Base-by-base conservation (phyloP, 2,888 invertebrate species). In the Pterobdella sp. region DNA sequence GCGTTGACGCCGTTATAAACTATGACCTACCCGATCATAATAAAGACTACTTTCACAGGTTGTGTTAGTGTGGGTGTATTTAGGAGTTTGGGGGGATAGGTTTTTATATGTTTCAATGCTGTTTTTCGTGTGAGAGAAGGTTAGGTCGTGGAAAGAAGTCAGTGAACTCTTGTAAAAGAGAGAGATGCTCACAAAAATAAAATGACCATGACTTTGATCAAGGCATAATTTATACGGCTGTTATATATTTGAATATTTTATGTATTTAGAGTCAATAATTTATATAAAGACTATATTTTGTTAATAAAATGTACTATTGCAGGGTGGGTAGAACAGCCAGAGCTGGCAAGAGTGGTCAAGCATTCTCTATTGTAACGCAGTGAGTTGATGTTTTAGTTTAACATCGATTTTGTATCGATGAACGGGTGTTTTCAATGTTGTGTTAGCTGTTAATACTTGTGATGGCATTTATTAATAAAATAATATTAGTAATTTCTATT, bases 1-100 rank as follows among this genome's bases (percentile, higher is more conserved):
- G 97, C 82, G 97, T 98, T 49, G 98, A 99, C 84, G 90, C 95
- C 76, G 97, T 99, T 0, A 87, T 98, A 32, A 98, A 98, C 86
- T 91, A 93, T 84, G 98, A 98, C 84, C 94, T 98, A 81, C 98
- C 98, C 1, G 92, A 93, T 36, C 94, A 96, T 84, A 94, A 95
- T 80, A 98, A 98, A 84, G 97, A 98, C 85, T 98, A 98, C 84
- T 94, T 98, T 79, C 98, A 98, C 84, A 68, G 52, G 52, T 49
- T 49, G n/a, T 49, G 14, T 18, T 14, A 49, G 52, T 49, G 52
- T 49, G 14, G 52, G n/a, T 18, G 52, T 49, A 14, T 49, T 14
- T 18, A 18, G 14, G 14, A 18, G 52, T 14, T 49, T 49, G 14
- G 14, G 14, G n/a, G 14, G 52, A 18, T 49, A 18, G 14, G n/a